Evolutionary conservation across 2,113 vertebrate genomes (phyloP).

Genomic region (Callionymus lyra): DNA sequence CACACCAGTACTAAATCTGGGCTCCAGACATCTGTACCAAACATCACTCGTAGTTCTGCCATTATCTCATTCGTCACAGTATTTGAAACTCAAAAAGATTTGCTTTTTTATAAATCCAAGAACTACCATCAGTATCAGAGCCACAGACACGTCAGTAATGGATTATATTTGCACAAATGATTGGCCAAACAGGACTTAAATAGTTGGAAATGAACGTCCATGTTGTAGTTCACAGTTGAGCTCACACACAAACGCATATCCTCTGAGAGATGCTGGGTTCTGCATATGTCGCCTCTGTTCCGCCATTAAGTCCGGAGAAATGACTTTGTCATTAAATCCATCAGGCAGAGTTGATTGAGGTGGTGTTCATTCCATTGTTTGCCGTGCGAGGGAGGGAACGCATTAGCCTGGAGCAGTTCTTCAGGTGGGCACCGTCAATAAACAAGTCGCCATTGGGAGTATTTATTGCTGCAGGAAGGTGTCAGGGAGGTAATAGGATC

Average conservation of each 20-base stretch:
- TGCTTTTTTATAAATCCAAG: too few relatives aligned
- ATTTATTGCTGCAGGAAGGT: constrained; percentile 57
- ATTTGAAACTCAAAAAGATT: constrained; percentile 47
- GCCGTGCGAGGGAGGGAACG: constrained; percentile 39
- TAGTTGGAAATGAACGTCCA: constrained; percentile 27
- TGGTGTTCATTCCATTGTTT: constrained; percentile 53
- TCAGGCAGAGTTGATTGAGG: constrained; percentile 53
- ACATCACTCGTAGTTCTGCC: constrained; percentile 50
- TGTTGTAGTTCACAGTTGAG: neutral
- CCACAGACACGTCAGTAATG: constrained; percentile 28
- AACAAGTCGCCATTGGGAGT: constrained; percentile 55
- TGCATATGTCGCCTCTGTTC: constrained; percentile 3
- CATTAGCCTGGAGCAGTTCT: constrained; percentile 51
- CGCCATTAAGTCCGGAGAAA: constrained; percentile 30
- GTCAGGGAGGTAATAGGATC: constrained; percentile 55
- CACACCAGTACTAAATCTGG: constrained; percentile 33
- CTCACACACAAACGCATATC: constrained; percentile 1
- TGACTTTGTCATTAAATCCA: constrained; percentile 62
- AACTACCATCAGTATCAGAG: too few relatives aligned
- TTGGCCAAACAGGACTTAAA: constrained; percentile 36
- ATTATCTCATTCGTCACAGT: constrained; percentile 41
- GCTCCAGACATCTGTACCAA: constrained; percentile 46
- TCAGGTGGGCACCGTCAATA: constrained; percentile 50
- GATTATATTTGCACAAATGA: constrained; percentile 45
- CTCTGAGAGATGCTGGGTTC: constrained; percentile 34